Base-by-base conservation (phyloP, 2,113 vertebrate genomes). In the Columba livia region DNA sequence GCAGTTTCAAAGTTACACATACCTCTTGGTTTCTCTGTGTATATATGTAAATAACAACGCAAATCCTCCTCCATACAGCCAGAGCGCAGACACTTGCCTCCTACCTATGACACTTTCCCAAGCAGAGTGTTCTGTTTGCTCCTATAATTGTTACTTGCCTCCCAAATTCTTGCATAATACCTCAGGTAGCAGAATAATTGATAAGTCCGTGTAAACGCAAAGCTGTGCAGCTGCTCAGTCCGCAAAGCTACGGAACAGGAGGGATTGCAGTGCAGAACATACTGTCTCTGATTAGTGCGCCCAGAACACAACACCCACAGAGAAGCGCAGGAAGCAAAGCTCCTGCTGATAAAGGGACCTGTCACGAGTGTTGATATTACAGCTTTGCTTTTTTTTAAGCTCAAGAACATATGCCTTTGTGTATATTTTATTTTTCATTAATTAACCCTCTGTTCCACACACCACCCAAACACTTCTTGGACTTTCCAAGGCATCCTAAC, bases 361-460 rank as follows among this genome's bases (percentile, higher is more conserved):
- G 96, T 93, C 96, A 97, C 34, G 29, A 83, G 32, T 83, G 95
- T 80, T 90, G 93, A 96, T 89, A 58, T 72, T 85, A 89, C 74
- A 88, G n/a, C 11, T 47, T 29, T 25, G 25, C 23, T 60, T 90
- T 70, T 74, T 40, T 42, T 38, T 21, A 19, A 36, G 26, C 48
- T 72, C 28, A 32, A 38, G 67, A 93, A 53, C 62, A 25, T n/a
- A 50, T 7, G 25, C 77, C 88, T 95, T 38, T 31, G 57, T 40
- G 74, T 65, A 21, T 16, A 42, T 53, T 50, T 78, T 47, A 67
- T 40, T 95, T 92, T 64, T 79, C 78, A 72, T 66, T 53, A 50
- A 75, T 89, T 80, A 42, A 79, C 57, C 19, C 74, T 44, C 67
- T 3, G 23, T 24, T 36, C 85, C 74, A 28, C 56, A 19, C 48